Base-by-base conservation (phyloP, 2,888 invertebrate species). In the Orthosia incerta region DNA sequence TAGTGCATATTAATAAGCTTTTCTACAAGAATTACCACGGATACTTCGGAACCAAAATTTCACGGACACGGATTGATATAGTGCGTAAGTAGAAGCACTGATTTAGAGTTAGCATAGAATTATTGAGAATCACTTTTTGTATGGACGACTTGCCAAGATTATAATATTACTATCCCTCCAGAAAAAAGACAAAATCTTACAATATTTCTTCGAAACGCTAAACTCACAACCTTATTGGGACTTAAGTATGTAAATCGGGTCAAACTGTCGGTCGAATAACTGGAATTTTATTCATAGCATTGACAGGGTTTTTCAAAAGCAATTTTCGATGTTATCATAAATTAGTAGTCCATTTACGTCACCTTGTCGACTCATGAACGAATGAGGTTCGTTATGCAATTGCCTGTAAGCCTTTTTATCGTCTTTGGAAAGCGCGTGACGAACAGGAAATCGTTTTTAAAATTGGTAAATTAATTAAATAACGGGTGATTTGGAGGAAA, bases 271-370 rank as follows among this genome's bases (percentile, higher is more conserved):
- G 85, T 77, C 76, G 80, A 87, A 87, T 89, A 89, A 90, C 87
- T 89, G 89, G 86, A 92, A 91, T 93, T 91, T 92, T 93, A 93
- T 93, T 92, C 92, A 92, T 91, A 90, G 90, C 87, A 83, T 86
- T 87, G 89, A 84, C 66, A 73, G 83, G 88, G 85, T 88, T 91
- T 91, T 92, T 89, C 79, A 78, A 88, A 88, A 89, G 90, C 89
- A 91, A 86, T 85, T 92, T 90, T 87, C 89, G 89, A 92, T 91
- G 90, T 90, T 89, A 88, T 84, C 85, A 87, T 88, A 89, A 91
- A 91, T 91, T 89, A 89, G 88, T 89, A 90, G 89, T 89, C 91
- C 83, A 87, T 89, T 89, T 88, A 77, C 86, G 86, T 86, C 81
- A 82, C 74, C 81, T 85, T 72, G 74, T 74, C 74, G 74, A 71